phyloP scores from a whole-genome alignment of 2,888 invertebrate genomes.

The Deroplatys truncata region DNA sequence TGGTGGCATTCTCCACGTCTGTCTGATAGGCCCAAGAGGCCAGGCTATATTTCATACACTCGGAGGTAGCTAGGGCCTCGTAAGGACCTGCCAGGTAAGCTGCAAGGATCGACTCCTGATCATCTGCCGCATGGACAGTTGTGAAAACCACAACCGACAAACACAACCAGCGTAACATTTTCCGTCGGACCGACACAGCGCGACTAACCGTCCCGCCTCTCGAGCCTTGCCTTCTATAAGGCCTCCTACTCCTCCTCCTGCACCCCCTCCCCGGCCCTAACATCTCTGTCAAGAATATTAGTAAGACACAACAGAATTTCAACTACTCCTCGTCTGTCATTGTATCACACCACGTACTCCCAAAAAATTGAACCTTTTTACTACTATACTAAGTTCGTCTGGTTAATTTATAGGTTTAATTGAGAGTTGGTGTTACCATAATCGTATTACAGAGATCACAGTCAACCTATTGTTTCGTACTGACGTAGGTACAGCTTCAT shows the following conservation, averaged over 20 bases:
- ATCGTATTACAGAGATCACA: too few species aligned
- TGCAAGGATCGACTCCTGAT: not conserved
- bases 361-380: too few species aligned
- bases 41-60: constrained; percentile 40
- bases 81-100: constrained; percentile 3
- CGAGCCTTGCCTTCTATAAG: not conserved
- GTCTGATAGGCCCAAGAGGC: constrained; percentile 44
- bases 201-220: not conserved
- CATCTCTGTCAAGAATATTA: too few species aligned
- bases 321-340: too few species aligned
- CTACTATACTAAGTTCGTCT: too few species aligned
- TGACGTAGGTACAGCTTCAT: too few species aligned
- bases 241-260: not conserved
- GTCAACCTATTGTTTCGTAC: too few species aligned
- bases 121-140: not conserved
- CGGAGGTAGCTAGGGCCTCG: constrained; percentile 15
- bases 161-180: not conserved
- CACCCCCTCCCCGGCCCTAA: too few species aligned
- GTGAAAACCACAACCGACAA: not conserved
- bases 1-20: constrained; percentile 39
- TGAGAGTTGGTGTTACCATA: too few species aligned
- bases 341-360: too few species aligned
- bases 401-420: too few species aligned
- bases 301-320: too few species aligned
- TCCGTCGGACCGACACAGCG: not conserved